Percentiles rank a stretch among this genome's conserved stretches.
Evolutionary conservation across 2,797 vertebrate species (phyloP).

Genomic region (Brachyrhaphis roseni): DNA sequence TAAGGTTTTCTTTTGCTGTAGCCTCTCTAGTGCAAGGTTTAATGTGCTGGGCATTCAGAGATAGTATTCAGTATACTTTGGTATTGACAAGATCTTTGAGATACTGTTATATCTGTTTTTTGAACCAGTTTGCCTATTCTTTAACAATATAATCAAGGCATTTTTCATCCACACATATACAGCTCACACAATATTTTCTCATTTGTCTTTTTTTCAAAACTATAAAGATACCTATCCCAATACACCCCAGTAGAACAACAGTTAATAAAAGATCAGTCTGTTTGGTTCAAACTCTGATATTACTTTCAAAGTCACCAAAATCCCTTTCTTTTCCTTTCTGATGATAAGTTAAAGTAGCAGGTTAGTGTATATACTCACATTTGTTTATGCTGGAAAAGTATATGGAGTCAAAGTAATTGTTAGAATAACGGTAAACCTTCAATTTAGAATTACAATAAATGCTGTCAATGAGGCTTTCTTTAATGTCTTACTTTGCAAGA

Average conservation of each 20-base stretch:
- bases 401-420: neutral
- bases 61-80: neutral
- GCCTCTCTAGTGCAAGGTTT: neutral
- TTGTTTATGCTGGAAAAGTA: neutral
- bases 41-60: neutral
- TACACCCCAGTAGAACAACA: neutral
- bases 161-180: neutral
- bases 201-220: neutral
- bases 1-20: neutral
- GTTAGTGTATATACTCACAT: neutral
- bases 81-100: neutral
- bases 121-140: neutral
- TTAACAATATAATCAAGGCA: neutral
- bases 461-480: neutral
- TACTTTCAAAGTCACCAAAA: neutral
- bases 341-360: neutral
- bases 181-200: neutral
- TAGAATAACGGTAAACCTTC: neutral
- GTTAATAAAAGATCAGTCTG: neutral
- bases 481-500: neutral
- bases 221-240: neutral
- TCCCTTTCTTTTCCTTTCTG: neutral
- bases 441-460: neutral
- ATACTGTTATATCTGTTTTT: neutral
- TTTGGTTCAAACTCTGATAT: neutral